Percentiles rank a stretch among this genome's conserved stretches.
Evolutionary conservation across 2,797 vertebrate species (phyloP).

Genomic region (Spondyliosoma cantharus): DNA sequence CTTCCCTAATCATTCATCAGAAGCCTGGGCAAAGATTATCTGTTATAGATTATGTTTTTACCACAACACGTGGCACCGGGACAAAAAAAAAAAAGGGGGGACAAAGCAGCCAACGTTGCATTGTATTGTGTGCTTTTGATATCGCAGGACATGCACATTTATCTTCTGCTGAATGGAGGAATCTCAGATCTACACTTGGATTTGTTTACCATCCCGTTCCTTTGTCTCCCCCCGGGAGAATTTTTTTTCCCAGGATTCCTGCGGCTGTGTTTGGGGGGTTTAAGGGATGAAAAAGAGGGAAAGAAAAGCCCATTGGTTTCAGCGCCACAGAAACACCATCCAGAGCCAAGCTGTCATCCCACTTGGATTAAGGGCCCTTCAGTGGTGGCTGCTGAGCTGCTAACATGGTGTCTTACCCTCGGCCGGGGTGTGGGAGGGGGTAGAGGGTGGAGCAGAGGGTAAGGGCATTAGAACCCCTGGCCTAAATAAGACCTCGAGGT

Average conservation of each 20-base stretch:
- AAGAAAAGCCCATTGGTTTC: conserved; percentile 84
- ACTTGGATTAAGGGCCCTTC: conserved; percentile 84
- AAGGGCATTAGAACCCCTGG: conserved; percentile 66
- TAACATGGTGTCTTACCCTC: conserved; percentile 75
- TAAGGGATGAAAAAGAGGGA: conserved; percentile 75
- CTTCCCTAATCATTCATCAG: conserved; percentile 81
- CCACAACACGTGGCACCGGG: conserved; percentile 60
- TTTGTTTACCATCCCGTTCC: conserved; percentile 78
- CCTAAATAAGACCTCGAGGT: conserved; percentile 82
- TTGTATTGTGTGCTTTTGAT: conserved; percentile 60
- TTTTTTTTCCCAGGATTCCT: conserved; percentile 80
- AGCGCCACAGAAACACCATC: conserved; percentile 77
- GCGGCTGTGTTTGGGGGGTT: conserved; percentile 74
- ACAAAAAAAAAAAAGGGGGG: conserved; percentile 35
- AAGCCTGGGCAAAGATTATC: conserved; percentile 82
- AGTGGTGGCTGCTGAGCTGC: conserved; percentile 74
- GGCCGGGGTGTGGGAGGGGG: conserved; percentile 60
- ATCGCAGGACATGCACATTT: conserved; percentile 53
- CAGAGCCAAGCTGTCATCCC: conserved; percentile 83
- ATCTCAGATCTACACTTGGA: conserved; percentile 70
- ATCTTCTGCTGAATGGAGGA: conserved; percentile 66
- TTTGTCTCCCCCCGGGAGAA: conserved; percentile 70
- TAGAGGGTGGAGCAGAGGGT: conserved; percentile 59
- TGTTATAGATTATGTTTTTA: conserved; percentile 80
- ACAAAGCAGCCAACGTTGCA: conserved; percentile 25